Evolutionary conservation across 2,797 vertebrate species (phyloP), one percentile per base, ranked within the genome.

Genomic region (Hirundo rustica): DNA sequence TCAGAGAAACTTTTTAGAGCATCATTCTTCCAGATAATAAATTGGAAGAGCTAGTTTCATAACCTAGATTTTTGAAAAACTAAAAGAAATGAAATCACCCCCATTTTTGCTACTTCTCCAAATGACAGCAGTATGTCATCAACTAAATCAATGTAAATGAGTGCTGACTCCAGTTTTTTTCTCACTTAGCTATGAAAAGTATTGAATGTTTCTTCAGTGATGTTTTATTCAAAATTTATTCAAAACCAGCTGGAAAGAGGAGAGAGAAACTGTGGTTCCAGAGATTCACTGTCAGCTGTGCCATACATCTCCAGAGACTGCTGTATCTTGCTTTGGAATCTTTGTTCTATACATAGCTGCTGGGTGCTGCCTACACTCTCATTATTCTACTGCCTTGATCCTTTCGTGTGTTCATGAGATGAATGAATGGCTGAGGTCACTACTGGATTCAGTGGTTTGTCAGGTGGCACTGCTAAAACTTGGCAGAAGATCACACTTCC

Each of bases 121-220:
- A 80, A 54, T 75, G 51, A 38, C 25, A 75, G 38, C 73, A 91
- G 17, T 51, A 51, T 68, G 32, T 67, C 27, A 66, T 92, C 62
- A 78, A 48, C 73, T 75, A 81, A 91, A 88, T 68, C 40, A 66
- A 90, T 88, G 88, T 72, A 88, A 95, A 95, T 88, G 82, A 88
- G 44, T 73, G 85, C 88, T 88, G 82, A 92, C 38, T 91, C 34
- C 30, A 90, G 20, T 81, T 82, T 68, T 77, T 84, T 90, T 91
- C 73, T 90, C 70, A 76, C 58, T 92, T 83, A 91, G 36, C 38
- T 53, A 27, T 81, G 70, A 60, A 91, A 90, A 88, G n/a, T 94
- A 84, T 78, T 86, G 61, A 88, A 58, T 72, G 11, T 84, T 81
- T 91, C 51, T 78, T 91, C 74, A 83, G 54, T 51, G 40, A 34